Base-by-base conservation (phyloP, 2,888 invertebrate species). In the Sminthurides aquaticus region DNA sequence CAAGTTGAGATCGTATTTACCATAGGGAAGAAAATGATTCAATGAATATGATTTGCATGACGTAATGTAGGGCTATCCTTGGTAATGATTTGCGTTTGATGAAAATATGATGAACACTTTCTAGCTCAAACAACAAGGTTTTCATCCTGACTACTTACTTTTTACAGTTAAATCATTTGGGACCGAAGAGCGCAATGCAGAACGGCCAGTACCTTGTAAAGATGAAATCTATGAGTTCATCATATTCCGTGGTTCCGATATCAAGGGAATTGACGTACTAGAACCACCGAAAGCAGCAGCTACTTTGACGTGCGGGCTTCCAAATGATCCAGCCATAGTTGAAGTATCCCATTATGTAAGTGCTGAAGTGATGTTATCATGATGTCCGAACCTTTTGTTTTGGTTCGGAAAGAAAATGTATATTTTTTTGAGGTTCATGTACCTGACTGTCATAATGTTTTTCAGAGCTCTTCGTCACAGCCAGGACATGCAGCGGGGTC, bases 201-300 rank as follows among this genome's bases (percentile, higher is more conserved):
- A 92, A 78, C 91, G 89, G 78, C 94, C 94, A 69, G 95, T 99
- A 64, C 91, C 96, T 61, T 92, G 96, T 24, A 90, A 97, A 79
- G 94, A 92, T 81, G 97, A 99, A 80, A 90, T 98, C 63, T 99
- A 97, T 80, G 98, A 99, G 79, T 99, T 96, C 81, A 99, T 99
- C 77, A 85, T 99, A 75, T 99, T 99, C 82, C 86, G 97, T 74
- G 98, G 98, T 57, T 89, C 92, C 72, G 99, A 99, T 80, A 99
- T 99, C 78, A 99, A 99, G 82, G 98, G 99, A 80, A 92, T 99
- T 77, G 86, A 95, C 79, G 95, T 99, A 60, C 83, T 84, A 77
- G 84, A 84, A 71, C 89, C 98, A 68, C 84, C 84, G n/a, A 92
- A 90, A 80, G 89, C 87, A 83, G 88, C 87, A 62, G 86, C 87